A percentile compares a stretch with the other conserved stretches of the same genome.
These are phyloP conservation scores for Brachyopa scutellaris DNA, from an alignment of 2,888 invertebrate species.

Conservation along the genomic window DNA sequence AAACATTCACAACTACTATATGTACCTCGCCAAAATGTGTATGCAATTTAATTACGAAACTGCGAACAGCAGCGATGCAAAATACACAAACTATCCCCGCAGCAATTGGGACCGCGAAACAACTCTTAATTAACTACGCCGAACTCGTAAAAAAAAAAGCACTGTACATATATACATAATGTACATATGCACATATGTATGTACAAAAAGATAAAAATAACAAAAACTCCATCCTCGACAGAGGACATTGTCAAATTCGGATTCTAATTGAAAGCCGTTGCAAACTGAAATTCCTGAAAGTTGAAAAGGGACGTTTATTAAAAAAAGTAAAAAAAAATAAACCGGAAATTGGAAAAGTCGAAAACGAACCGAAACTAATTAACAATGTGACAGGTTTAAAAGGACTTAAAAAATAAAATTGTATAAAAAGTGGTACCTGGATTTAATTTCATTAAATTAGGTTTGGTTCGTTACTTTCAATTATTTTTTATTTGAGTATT, in stretches of 20 bases:
- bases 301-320: not conserved
- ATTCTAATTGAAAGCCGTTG: slow-evolving; percentile 41
- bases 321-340: too few species aligned
- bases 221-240: not conserved
- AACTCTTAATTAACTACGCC: slow-evolving; percentile 49
- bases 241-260: slow-evolving; percentile 38
- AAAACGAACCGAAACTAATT: too few species aligned
- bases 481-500: too few species aligned
- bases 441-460: too few species aligned
- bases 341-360: not conserved
- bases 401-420: too few species aligned
- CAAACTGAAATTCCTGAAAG: not conserved
- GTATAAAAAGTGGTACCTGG: not conserved
- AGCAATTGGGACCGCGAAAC: slow-evolving; percentile 3
- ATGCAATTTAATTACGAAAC: slow-evolving; percentile 18
- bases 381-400: too few species aligned
- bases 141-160: not conserved
- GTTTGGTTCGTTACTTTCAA: too few species aligned
- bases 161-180: not conserved
- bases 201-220: not conserved
- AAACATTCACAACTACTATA: too few species aligned
- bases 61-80: not conserved
- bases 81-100: not conserved
- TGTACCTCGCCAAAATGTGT: not conserved
- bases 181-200: not conserved